Percentiles rank a stretch among this genome's conserved stretches.
Conservation (phyloP, 2,797 vertebrate genomes). For the Pipistrellus pipistrellus region DNA sequence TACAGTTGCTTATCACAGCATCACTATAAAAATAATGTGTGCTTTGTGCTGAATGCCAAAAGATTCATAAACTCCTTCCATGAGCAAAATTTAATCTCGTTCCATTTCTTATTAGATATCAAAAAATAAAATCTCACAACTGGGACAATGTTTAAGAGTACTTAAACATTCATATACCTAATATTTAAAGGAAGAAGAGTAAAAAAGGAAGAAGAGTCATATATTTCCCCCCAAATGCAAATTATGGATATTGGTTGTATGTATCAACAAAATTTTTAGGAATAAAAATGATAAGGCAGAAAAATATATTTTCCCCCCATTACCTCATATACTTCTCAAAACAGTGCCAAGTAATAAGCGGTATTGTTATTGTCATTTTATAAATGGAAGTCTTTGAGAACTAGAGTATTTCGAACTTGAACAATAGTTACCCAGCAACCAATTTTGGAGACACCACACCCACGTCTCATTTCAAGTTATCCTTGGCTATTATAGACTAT, state of each 20-base stretch:
- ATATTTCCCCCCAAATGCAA: neutral
- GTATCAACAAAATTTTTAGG: neutral
- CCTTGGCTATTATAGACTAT: neutral
- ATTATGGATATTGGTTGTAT: neutral
- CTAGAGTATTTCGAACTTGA: neutral
- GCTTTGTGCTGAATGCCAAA: neutral
- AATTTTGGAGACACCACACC: neutral
- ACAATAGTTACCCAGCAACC: neutral
- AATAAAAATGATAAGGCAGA: neutral
- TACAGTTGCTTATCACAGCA: neutral
- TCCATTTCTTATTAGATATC: neutral
- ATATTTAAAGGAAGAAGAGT: neutral
- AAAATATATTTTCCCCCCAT: neutral
- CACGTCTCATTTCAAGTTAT: neutral
- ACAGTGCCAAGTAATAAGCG: neutral
- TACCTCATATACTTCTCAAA: neutral
- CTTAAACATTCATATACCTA: neutral
- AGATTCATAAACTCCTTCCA: neutral
- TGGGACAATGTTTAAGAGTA: neutral
- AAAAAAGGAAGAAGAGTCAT: neutral
- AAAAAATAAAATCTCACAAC: neutral
- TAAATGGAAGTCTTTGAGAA: neutral
- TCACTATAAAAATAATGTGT: neutral
- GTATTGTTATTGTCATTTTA: neutral
- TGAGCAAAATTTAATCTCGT: conserved; percentile 15